These are phyloP conservation scores for Oxygymnocypris stewartii DNA, from an alignment of 2,113 vertebrate species.

Conservation along the genomic window DNA sequence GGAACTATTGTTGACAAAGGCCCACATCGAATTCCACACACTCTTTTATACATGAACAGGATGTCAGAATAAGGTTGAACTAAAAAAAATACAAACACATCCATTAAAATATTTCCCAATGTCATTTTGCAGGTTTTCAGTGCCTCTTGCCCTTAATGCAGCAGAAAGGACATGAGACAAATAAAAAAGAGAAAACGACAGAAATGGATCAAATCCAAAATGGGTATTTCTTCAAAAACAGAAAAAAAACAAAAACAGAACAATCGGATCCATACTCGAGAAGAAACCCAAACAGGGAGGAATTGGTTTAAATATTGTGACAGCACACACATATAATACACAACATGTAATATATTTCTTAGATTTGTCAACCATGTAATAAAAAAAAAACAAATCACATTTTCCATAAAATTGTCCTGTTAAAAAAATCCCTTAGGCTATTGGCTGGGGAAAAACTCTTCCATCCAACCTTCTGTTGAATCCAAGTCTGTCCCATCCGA, in stretches of 20 bases:
- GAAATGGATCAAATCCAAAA: constrained; percentile 22
- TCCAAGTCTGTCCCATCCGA: constrained; percentile 88
- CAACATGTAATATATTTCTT: constrained; percentile 53
- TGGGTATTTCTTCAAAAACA: not conserved
- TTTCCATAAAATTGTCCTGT: constrained; percentile 42
- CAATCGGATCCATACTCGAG: not conserved
- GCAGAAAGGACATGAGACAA: constrained; percentile 13
- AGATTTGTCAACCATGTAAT: constrained; percentile 47
- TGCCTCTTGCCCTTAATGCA: constrained; percentile 28
- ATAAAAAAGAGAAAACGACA: not conserved
- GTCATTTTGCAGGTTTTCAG: constrained; percentile 28
- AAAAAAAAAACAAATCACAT: constrained; percentile 52
- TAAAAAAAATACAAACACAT: constrained; percentile 12
- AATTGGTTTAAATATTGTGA: constrained; percentile 60
- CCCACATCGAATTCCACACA: constrained; percentile 9
- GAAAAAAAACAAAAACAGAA: not conserved
- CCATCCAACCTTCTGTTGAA: constrained; percentile 95
- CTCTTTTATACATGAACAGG: not conserved
- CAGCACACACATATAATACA: constrained; percentile 58
- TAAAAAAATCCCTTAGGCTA: constrained; percentile 71
- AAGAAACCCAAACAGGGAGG: constrained; percentile 39
- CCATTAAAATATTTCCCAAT: constrained; percentile 18
- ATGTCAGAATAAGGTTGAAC: constrained; percentile 1
- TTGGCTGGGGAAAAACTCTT: constrained; percentile 93
- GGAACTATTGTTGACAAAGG: constrained; percentile 50